Evolutionary conservation across 2,888 invertebrate species (phyloP), one percentile per base, ranked within the genome.

Genomic region (Acrobeloides nanus): DNA sequence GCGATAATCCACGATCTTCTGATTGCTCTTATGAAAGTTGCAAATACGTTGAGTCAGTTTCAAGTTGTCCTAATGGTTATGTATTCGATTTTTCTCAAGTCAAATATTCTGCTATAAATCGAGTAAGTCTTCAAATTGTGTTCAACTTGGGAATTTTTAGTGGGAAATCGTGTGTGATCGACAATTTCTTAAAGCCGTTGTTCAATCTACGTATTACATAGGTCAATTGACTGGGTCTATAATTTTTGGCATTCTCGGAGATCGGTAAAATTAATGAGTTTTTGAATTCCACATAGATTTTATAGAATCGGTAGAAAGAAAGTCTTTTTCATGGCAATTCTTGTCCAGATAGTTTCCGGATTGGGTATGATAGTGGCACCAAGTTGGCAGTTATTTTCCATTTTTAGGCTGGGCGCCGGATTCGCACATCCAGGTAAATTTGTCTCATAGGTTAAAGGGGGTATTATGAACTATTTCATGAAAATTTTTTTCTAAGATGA

Each of bases 331-430:
- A 76, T 80, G 32, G 84, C 85, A 4, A 83, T 87, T 15, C 77
- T 84, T 35, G 77, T 86, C 31, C 86, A 87, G 75, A 78, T 85
- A 3, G 72, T 82, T 49, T 80, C 82, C 18, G 87, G 87, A 12
- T 80, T 84, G 8, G 78, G 81, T 0, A 83, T 84, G 18, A 83
- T 84, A 0, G 79, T 83, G 53, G 82, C 84, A 0, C 82, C 84
- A 2, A 83, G 82, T 77, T 83, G 81, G 56, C 81, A 80, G 78
- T 74, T 81, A 67, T 84, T 86, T 66, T 80, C 85, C 8, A 48
- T 83, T 0, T 79, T 84, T 38, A 79, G 86, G 34, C 84, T 86
- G 69, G 67, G 85, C 18, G 80, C 82, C 12, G 86, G 84, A 0
- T 78, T 84, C n/a, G 84, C 84, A 10, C 85, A 85, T 1, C 86